Base-by-base conservation (phyloP, 2,113 vertebrate genomes). In the Tiliqua scincoides region DNA sequence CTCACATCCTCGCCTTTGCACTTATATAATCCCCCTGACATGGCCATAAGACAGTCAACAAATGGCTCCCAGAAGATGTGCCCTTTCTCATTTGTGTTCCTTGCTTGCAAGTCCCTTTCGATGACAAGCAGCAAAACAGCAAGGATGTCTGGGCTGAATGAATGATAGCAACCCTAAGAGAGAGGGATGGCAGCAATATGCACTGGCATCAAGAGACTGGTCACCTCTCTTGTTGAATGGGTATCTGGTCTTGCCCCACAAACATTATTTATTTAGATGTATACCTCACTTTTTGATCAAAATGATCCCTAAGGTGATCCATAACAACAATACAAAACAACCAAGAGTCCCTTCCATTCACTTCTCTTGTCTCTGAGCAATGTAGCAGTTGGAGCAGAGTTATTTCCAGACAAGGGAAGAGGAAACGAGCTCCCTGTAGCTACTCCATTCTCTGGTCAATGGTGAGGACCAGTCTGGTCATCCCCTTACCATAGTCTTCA, bases 41-140 rank as follows among this genome's bases (percentile, higher is more conserved):
- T n/a, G 84, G 43, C 12, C 52, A 77, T 20, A 65, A 90, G 23
- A 6, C 63, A 84, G 81, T 74, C 27, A 52, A 89, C 59, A 89
- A 85, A 85, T 0, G 18, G 6, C 1, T 91, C 59, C 20, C 61
- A 57, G 73, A 87, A 67, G 1, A 12, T 88, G 76, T 85, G 65
- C 68, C 62, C 23, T 87, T 90, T 88, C 79, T 81, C 4, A 72
- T 87, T 78, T 76, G 48, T 71, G 59, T 77, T 68, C n/a, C 35
- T 18, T 85, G 18, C 63, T 87, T 83, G 87, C 21, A 84, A 83
- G n/a, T 70, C 74, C 37, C 89, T 30, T 48, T 37, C 37, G 90
- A 80, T 25, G 32, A 67, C 48, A 74, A 37, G 82, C 87, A 90
- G 72, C 63, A 0, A 75, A 20, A 89, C 35, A 57, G 6, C 0